phyloP scores from a whole-genome alignment of 2,888 invertebrate genomes.

The Platypus cylindrus region DNA sequence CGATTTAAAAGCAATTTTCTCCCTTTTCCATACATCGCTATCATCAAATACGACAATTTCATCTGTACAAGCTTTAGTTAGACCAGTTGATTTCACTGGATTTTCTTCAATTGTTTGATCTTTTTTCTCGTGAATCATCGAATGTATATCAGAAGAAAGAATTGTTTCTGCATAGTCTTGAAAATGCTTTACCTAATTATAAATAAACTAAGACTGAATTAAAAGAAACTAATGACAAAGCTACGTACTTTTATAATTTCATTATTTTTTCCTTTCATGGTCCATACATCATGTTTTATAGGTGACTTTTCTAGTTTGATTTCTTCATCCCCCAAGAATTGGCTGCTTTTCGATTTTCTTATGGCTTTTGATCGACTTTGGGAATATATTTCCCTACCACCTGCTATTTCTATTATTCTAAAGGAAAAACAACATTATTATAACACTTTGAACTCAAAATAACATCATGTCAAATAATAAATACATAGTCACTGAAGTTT shows the following conservation, averaged over 20 bases:
- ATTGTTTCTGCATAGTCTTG: constrained; percentile 49
- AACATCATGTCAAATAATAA: constrained; percentile 4
- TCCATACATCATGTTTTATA: constrained; percentile 44
- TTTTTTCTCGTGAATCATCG: constrained; percentile 36
- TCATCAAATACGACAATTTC: constrained; percentile 82
- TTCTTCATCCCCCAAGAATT: constrained; percentile 26
- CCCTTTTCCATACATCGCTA: too few relatives aligned
- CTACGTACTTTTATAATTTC: constrained; percentile 27
- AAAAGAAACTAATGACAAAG: neutral
- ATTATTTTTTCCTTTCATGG: constrained; percentile 40
- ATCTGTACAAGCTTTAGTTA: constrained; percentile 53
- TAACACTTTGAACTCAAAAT: neutral
- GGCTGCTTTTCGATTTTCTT: constrained; percentile 53
- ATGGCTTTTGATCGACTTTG: constrained; percentile 66
- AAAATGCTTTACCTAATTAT: constrained; percentile 26
- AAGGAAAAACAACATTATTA: constrained; percentile 7
- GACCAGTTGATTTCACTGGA: constrained; percentile 42
- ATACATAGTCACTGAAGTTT: too few relatives aligned
- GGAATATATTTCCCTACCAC: constrained; percentile 72
- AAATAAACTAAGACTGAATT: neutral
- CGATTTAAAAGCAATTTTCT: too few relatives aligned
- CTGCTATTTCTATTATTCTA: constrained; percentile 64
- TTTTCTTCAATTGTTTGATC: constrained; percentile 28
- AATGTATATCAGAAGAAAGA: constrained; percentile 48
- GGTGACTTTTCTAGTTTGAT: constrained; percentile 41